These are phyloP conservation scores for Argyra leucocephala DNA, from an alignment of 2,888 invertebrate species.

Conservation along the genomic window DNA sequence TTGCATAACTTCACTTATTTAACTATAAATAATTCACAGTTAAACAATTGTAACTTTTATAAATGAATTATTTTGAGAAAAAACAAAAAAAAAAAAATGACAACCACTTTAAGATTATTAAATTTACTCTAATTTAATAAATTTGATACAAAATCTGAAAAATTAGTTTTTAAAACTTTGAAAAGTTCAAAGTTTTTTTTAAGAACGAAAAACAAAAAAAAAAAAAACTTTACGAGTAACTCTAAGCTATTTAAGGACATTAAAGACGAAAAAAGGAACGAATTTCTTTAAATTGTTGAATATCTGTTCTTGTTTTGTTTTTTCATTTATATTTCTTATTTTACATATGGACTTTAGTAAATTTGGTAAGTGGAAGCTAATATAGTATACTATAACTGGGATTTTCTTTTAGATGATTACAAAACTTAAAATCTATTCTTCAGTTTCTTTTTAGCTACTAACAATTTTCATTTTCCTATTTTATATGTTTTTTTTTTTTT, in stretches of 20 bases:
- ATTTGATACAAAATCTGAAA: neutral
- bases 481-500: neutral
- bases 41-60: no score
- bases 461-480: constrained; percentile 3
- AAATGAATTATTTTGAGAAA: no score
- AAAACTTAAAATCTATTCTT: neutral
- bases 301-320: no score
- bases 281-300: neutral
- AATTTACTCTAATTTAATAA: constrained; percentile 3
- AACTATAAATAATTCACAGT: no score
- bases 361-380: neutral
- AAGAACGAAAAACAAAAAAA: neutral
- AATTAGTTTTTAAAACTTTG: neutral
- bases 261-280: neutral
- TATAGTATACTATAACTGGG: no score
- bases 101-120: neutral
- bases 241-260: neutral
- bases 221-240: neutral
- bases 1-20: no score
- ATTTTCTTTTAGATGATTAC: neutral
- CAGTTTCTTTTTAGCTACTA: neutral
- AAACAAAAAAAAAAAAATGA: neutral
- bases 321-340: no score
- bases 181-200: neutral
- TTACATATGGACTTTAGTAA: neutral